Conservation (phyloP, 2,797 vertebrate species). For the Gymnothorax reevesii region DNA sequence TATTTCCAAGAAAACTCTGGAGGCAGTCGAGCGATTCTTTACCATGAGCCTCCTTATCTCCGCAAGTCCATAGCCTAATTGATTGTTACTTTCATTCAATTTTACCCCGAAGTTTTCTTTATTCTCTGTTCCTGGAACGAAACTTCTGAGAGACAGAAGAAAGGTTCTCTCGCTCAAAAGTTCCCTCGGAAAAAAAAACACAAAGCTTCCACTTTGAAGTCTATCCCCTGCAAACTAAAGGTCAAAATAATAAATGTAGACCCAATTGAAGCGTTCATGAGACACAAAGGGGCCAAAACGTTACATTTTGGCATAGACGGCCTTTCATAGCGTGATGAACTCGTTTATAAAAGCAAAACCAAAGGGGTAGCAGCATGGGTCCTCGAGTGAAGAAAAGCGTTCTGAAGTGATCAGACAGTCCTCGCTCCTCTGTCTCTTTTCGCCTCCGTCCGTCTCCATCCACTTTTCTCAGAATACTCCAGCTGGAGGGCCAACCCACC, state of each 20-base stretch:
- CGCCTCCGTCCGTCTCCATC: slow-evolving; percentile 45
- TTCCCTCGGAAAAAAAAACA: slow-evolving; percentile 62
- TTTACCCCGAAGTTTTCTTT: slow-evolving; percentile 70
- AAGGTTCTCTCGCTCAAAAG: slow-evolving; percentile 74
- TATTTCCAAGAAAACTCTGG: slow-evolving; percentile 56
- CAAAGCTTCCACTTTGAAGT: slow-evolving; percentile 74
- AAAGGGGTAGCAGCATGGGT: slow-evolving; percentile 77
- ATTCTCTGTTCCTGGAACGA: slow-evolving; percentile 72
- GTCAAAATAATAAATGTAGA: slow-evolving; percentile 93
- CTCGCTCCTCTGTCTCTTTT: slow-evolving; percentile 68
- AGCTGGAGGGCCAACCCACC: slow-evolving; percentile 51
- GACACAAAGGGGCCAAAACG: slow-evolving; percentile 81
- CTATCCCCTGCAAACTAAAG: slow-evolving; percentile 73
- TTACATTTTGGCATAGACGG: slow-evolving; percentile 79
- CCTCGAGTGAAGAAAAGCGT: slow-evolving; percentile 66
- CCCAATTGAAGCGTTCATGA: slow-evolving; percentile 78
- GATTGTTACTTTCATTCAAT: slow-evolving; percentile 83
- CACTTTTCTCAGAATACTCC: slow-evolving; percentile 42
- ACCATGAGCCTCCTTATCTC: slow-evolving; percentile 65
- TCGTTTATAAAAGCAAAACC: slow-evolving; percentile 79
- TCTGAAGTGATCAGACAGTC: slow-evolving; percentile 75
- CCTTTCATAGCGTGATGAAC: slow-evolving; percentile 83
- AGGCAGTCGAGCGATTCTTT: slow-evolving; percentile 59
- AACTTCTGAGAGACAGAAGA: slow-evolving; percentile 65
- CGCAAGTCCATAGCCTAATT: slow-evolving; percentile 81